Conservation (phyloP, 1,140 invertebrate species). For the Lordiphosa stackelbergi region DNA sequence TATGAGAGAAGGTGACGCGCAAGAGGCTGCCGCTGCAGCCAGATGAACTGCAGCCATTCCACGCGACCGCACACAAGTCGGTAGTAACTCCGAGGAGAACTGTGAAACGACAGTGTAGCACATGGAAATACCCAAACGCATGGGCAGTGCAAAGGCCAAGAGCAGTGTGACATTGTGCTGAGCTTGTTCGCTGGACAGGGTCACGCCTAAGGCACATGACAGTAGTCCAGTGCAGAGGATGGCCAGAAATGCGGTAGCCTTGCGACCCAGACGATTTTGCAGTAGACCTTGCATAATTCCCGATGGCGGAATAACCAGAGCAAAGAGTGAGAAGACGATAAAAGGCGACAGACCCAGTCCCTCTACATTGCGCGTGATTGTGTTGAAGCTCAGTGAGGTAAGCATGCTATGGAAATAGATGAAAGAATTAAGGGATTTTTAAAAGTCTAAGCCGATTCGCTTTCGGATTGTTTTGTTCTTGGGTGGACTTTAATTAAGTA, state of each 20-base stretch:
- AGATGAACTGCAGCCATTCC: slow-evolving; percentile 56
- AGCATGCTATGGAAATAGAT: slow-evolving; percentile 45
- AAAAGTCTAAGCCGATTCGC: too few species aligned
- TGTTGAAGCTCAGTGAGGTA: slow-evolving; percentile 53
- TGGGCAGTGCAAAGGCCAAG: slow-evolving; percentile 57
- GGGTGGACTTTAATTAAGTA: too few species aligned
- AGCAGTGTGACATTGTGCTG: slow-evolving; percentile 44
- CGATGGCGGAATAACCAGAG: slow-evolving; percentile 49
- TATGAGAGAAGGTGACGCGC: slow-evolving; percentile 54
- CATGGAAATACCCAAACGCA: slow-evolving; percentile 57
- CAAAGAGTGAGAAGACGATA: slow-evolving; percentile 64
- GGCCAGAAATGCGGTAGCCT: slow-evolving; percentile 52
- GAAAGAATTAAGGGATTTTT: background rate
- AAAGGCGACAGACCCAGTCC: slow-evolving; percentile 56
- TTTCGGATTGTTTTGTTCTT: too few species aligned
- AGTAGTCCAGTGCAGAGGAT: slow-evolving; percentile 43
- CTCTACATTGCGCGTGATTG: slow-evolving; percentile 57
- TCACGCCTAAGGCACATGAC: slow-evolving; percentile 62
- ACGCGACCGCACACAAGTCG: slow-evolving; percentile 56
- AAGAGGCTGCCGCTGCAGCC: slow-evolving; percentile 52
- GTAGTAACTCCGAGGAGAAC: slow-evolving; percentile 54
- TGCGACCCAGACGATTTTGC: slow-evolving; percentile 52
- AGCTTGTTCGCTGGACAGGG: slow-evolving; percentile 43
- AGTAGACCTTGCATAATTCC: slow-evolving; percentile 54
- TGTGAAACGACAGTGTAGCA: slow-evolving; percentile 59